Conservation (phyloP, 2,797 vertebrate genomes). For the Urophycis tenuis region DNA sequence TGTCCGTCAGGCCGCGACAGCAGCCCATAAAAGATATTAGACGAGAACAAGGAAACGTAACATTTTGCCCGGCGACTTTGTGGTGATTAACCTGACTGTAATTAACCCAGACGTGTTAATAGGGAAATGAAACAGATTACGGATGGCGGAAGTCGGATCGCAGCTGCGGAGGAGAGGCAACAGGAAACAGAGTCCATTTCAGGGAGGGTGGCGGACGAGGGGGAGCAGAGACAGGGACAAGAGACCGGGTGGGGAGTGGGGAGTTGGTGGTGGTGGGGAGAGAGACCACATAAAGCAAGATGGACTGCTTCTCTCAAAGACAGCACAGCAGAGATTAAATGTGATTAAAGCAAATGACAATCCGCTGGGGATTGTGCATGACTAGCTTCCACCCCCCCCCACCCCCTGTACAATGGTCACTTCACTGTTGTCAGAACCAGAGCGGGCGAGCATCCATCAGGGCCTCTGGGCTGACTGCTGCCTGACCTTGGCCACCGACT, state of each 20-base stretch:
- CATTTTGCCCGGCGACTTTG: background rate
- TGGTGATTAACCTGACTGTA: background rate
- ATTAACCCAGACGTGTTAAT: background rate
- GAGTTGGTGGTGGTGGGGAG: no score
- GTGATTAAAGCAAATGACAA: constrained; percentile 40
- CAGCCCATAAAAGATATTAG: no score
- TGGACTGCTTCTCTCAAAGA: constrained; percentile 25
- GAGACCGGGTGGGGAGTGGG: background rate
- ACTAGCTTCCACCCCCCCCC: constrained; percentile 22
- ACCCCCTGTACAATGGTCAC: constrained; percentile 29
- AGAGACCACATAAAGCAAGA: constrained; percentile 19
- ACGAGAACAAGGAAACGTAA: no score
- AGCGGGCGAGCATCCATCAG: constrained; percentile 45
- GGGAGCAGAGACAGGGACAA: constrained; percentile 30
- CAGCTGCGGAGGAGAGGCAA: background rate
- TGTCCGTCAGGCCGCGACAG: no score
- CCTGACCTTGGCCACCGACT: constrained; percentile 36
- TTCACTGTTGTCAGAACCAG: constrained; percentile 39
- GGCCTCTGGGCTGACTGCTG: constrained; percentile 23
- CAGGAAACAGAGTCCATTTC: constrained; percentile 14
- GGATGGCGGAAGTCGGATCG: background rate
- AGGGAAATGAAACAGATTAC: background rate
- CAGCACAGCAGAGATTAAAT: constrained; percentile 38
- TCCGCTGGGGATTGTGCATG: constrained; percentile 31
- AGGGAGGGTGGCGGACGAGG: constrained; percentile 9